Evolutionary conservation across 64 coral and sea anemone species (phyloP), one percentile per base, ranked within the genome.

Genomic region (Porites australiensis): DNA sequence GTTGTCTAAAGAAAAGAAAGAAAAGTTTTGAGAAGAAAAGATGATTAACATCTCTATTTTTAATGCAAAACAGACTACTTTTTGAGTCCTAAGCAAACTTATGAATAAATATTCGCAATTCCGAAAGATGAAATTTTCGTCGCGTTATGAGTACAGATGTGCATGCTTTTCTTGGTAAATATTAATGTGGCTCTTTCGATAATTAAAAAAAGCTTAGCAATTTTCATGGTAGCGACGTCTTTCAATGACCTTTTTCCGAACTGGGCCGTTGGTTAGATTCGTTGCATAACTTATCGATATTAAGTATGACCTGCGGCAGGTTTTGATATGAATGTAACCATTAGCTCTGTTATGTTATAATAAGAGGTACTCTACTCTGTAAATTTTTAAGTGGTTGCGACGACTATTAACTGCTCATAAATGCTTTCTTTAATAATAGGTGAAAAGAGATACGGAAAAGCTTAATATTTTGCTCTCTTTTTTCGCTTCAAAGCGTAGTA

Each of bases 401-500:
- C 63, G 11, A 45, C 19, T 55, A 78, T 78, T 78, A 78, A 78
- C 81, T 64, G 63, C 2, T 84, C 37, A 68, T 84, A 68, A 84
- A 3, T 5, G 16, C 61, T 68, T 67, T 84, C 16, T 84, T 46
- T 0, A 55, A n/a, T 16, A 19, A 11, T 14, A 13, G n/a, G 9
- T 6, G 60, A 82, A 37, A 64, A 18, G 55, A 82, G 58, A 64
- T n/a, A 55, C 16, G 21, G 1, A 27, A 13, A 8, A 6, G 19
- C 23, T 19, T 5, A 66, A 44, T 18, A 64, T 18, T 68, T 46
- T 37, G 27, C 27, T 37, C 27, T 52, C 44, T 23, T 11, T 50
- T 84, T 84, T 71, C n/a, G 22, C 16, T 11, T 11, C 3, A 67
- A 67, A 5, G 68, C 0, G 22, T 58, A 82, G 43, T 43, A 1